These are phyloP conservation scores for Sprattus sprattus DNA, from an alignment of 2,113 vertebrate genomes.

Conservation along the genomic window DNA sequence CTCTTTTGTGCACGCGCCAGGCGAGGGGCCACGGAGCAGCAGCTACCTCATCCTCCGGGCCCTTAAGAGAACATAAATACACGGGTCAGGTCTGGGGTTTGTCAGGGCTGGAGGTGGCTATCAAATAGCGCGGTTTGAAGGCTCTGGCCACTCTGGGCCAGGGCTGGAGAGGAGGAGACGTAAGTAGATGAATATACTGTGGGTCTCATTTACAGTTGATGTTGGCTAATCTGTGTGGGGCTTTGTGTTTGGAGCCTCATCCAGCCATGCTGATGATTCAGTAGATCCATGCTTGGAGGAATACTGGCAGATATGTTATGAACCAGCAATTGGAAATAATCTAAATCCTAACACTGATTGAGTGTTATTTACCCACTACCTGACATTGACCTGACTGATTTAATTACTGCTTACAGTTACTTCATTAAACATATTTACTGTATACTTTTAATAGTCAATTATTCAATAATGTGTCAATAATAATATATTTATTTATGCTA, in stretches of 20 bases:
- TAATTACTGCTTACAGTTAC: not conserved
- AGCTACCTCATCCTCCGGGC: slow-evolving; percentile 10
- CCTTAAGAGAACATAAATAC: slow-evolving; percentile 41
- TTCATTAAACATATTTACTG: no score
- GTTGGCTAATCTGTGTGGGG: not conserved
- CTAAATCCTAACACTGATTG: not conserved
- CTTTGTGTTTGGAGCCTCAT: not conserved
- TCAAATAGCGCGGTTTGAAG: not conserved
- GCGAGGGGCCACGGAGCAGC: slow-evolving; percentile 32
- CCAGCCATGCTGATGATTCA: not conserved
- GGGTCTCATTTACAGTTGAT: not conserved
- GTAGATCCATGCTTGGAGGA: not conserved
- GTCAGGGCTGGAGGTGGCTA: slow-evolving; percentile 33
- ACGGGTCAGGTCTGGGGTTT: slow-evolving; percentile 54
- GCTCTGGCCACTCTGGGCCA: not conserved
- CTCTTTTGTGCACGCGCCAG: slow-evolving; percentile 42
- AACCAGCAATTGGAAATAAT: not conserved
- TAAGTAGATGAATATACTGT: not conserved
- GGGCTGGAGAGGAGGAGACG: not conserved
- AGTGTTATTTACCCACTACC: not conserved
- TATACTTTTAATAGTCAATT: no score
- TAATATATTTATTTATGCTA: not conserved
- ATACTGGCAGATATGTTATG: not conserved
- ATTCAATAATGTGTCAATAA: no score
- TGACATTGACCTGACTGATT: not conserved